These are phyloP conservation scores for Aleiodes leptofemur DNA, from an alignment of 2,888 invertebrate genomes.

Conservation along the genomic window DNA sequence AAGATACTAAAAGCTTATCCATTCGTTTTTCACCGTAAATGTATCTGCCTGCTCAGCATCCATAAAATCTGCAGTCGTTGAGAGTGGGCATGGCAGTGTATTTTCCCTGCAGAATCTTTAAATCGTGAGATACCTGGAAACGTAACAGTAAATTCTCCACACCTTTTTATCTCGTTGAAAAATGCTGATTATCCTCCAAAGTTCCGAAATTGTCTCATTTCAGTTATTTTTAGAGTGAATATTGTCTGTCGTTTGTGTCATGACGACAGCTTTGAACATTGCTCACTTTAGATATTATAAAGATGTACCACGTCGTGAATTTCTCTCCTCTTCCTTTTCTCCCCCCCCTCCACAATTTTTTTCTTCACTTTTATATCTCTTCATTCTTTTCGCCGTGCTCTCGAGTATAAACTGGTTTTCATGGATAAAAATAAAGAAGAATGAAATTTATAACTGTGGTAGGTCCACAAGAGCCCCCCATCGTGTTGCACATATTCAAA, in stretches of 20 bases:
- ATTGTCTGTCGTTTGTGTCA: constrained; percentile 3
- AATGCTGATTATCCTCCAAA: not conserved
- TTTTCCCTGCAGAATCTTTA: not conserved
- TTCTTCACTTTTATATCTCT: constrained; percentile 5
- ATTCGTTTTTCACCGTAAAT: constrained; percentile 20
- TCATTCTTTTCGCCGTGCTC: constrained; percentile 6
- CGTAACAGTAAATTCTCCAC: constrained; percentile 13
- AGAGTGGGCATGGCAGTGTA: not conserved
- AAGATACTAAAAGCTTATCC: not conserved
- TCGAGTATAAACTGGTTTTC: constrained; percentile 39
- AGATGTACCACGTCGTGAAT: constrained; percentile 29
- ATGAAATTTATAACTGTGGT: constrained; percentile 34
- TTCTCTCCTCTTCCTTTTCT: constrained; percentile 10
- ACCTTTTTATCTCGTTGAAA: constrained; percentile 18
- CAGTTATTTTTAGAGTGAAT: constrained; percentile 8
- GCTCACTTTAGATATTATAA: constrained; percentile 7
- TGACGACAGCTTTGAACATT: not conserved
- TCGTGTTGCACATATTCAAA: constrained; percentile 23
- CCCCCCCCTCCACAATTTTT: too few relatives aligned
- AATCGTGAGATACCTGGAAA: not conserved
- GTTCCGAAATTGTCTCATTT: too few relatives aligned
- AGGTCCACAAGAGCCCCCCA: constrained; percentile 37
- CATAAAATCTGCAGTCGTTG: not conserved
- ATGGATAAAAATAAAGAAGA: constrained; percentile 15
- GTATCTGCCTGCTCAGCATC: constrained; percentile 33